Base-by-base conservation (phyloP, 2,888 invertebrate genomes). In the Oscheius myriophilus region DNA sequence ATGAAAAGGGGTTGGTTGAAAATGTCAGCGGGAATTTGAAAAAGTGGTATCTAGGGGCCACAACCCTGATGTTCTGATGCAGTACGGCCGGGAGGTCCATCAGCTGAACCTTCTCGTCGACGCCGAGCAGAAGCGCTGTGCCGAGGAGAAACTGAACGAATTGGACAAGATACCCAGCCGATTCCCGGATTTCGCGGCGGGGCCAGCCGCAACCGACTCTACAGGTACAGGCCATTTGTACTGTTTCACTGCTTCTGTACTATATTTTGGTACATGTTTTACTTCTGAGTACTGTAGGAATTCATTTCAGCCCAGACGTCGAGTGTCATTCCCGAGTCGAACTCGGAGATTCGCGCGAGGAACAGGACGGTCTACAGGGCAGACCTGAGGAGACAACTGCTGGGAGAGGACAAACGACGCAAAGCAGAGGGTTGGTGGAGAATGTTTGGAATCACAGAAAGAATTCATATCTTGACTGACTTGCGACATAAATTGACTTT, bases 301-400 rank as follows among this genome's bases (percentile, higher is more conserved):
- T 55, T 6, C 43, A 11, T n/a, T 49, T 39, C 39, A 67, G 43
- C 14, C 18, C 42, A 49, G 2, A n/a, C 61, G n/a, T n/a, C n/a
- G n/a, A n/a, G n/a, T n/a, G 16, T 26, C 9, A 26, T 21, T 26
- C 49, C 16, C 45, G 78, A 78, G 51, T 78, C 78, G 26, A 62
- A 72, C 0, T 67, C 76, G 12, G 71, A 71, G n/a, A 49, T 80
- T 6, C 65, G 80, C 21, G 65, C 69, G n/a, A 54, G 70, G 41
- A 73, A 73, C 46, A 55, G 71, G 21, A 71, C 80, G 23, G 70
- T 80, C 18, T 78, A 78, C 67, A 58, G 75, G 41, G 79, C 82
- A 1, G 84, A 84, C 70, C 68, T 84, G 41, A 67, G 84, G 23
- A 74, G 70, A 53, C 78, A 82, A 57, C 67, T 84, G 21, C 67